These are phyloP conservation scores for Oreohelix idahoensis DNA, from an alignment of 1,140 invertebrate species.

Conservation along the genomic window DNA sequence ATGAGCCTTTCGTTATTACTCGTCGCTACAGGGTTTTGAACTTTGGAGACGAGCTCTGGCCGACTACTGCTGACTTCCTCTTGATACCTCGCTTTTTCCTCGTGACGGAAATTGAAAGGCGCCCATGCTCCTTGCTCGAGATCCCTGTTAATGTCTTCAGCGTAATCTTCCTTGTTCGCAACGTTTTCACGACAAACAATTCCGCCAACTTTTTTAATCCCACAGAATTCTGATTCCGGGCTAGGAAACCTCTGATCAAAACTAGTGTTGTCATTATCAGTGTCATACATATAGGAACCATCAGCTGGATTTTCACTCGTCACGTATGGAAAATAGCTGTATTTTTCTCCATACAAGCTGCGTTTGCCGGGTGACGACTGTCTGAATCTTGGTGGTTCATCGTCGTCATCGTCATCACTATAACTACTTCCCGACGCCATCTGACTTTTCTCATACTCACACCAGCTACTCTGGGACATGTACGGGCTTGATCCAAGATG, in stretches of 20 bases:
- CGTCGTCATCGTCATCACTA: neutral
- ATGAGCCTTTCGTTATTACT: neutral
- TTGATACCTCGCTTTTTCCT: neutral
- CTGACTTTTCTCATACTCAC: neutral
- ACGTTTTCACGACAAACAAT: conserved; percentile 32
- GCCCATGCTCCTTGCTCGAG: conserved; percentile 11
- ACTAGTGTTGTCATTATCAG: neutral
- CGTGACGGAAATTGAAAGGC: neutral
- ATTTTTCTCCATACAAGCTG: neutral
- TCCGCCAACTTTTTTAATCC: conserved; percentile 22
- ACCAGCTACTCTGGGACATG: neutral
- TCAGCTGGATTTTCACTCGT: neutral
- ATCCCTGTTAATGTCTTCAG: conserved; percentile 31
- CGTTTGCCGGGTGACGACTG: neutral
- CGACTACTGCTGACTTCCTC: neutral
- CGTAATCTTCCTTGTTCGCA: conserved; percentile 32
- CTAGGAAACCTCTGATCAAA: neutral
- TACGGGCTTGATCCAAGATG: neutral
- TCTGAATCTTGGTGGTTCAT: neutral
- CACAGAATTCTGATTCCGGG: neutral
- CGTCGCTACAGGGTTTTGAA: neutral
- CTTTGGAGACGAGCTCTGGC: neutral
- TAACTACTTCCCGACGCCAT: neutral
- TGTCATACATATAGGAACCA: neutral
- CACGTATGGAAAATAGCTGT: conserved; percentile 14